phyloP scores from a whole-genome alignment of 2,113 vertebrate species.

The Tyrannus savana region DNA sequence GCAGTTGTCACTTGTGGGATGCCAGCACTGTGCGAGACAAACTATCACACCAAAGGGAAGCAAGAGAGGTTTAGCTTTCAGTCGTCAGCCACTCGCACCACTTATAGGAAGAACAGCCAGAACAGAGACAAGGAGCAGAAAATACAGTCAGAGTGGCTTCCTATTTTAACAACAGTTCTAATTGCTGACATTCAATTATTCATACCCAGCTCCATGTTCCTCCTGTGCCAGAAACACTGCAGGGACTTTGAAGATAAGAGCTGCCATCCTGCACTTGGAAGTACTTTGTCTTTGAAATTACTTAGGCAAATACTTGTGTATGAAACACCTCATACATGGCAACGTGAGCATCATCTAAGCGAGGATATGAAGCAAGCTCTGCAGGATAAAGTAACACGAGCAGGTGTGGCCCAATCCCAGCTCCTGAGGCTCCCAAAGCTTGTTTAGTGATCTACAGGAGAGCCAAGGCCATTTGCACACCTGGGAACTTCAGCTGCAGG shows the following conservation, averaged over 20 bases:
- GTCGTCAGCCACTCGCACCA: not conserved
- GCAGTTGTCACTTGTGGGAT: not conserved
- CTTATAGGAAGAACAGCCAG: not conserved
- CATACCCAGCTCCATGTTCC: not conserved
- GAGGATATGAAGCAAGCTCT: not conserved
- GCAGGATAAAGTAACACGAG: not conserved
- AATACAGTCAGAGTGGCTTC: not conserved
- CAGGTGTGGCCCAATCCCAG: not conserved
- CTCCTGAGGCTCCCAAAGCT: not conserved
- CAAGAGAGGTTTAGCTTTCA: not conserved
- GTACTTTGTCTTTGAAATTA: not conserved
- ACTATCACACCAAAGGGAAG: not conserved
- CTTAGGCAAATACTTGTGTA: not conserved
- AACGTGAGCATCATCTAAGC: not conserved
- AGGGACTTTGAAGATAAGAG: not conserved
- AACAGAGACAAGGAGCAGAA: not conserved
- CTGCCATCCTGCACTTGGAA: not conserved
- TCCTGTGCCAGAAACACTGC: not conserved
- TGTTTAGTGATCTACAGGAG: not conserved
- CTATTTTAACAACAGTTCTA: not conserved
- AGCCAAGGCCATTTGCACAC: not conserved
- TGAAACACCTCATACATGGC: not conserved
- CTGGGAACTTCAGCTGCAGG: not conserved
- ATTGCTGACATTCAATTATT: slow-evolving; percentile 2
- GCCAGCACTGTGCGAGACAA: not conserved